Evolutionary conservation across 2,888 invertebrate species (phyloP), one percentile per base, ranked within the genome.

Genomic region (Rapana venosa): DNA sequence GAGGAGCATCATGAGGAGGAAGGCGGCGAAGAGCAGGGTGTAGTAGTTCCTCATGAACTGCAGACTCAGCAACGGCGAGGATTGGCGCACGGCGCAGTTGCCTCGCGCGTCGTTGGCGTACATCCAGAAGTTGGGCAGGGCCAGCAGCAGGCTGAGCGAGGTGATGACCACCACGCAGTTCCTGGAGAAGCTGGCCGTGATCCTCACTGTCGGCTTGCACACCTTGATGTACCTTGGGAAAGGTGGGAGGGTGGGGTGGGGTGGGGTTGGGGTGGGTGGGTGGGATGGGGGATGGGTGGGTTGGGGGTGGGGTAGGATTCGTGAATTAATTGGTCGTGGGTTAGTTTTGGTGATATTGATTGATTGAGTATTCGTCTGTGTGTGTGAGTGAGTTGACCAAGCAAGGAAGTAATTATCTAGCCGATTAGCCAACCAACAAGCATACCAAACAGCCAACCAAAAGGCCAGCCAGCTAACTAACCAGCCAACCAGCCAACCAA

Each of bases 221-320:
- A 89, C 36, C 83, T 89, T 87, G 70, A 89, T 61, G 87, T 89
- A 90, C 56, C 89, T 89, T 81, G 15, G 61, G 6, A 66, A 13
- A 66, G 26, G 13, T 22, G 66, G 17, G 66, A 26, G 66, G 66
- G 13, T 13, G 61, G 61, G 61, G 61, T 61, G 61, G 61, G 61
- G 61, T 61, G 79, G n/a, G 79, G 79, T 8, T 79, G 79, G 32
- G n/a, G n/a, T n/a, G n/a, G n/a, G n/a, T n/a, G n/a, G n/a, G n/a
- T n/a, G n/a, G n/a, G n/a, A n/a, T n/a, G n/a, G n/a, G n/a, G n/a
- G n/a, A n/a, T n/a, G n/a, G n/a, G n/a, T n/a, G n/a, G n/a, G n/a
- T n/a, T n/a, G n/a, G n/a, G n/a, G n/a, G n/a, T n/a, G n/a, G n/a
- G n/a, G n/a, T n/a, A n/a, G n/a, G n/a, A n/a, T n/a, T n/a, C n/a